These are phyloP conservation scores for Drosophila lowei DNA, from an alignment of 1,140 invertebrate species.

Conservation along the genomic window DNA sequence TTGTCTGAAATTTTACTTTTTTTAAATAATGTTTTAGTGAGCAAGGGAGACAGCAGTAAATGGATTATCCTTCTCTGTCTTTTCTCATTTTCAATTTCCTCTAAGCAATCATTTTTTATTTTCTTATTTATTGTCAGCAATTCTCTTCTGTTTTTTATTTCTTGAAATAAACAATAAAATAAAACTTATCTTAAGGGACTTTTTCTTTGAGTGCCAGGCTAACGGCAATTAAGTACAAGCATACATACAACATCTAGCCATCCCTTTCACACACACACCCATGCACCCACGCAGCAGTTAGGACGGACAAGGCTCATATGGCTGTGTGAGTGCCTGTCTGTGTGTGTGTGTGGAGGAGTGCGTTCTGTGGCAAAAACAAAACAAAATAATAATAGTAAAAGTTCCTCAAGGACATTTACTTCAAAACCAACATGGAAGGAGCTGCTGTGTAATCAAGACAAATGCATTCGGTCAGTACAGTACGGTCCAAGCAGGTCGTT, in stretches of 20 bases:
- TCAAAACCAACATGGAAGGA: too few relatives aligned
- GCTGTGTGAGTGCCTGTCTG: conserved; percentile 27
- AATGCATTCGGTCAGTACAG: too few relatives aligned
- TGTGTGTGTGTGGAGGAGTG: conserved; percentile 2
- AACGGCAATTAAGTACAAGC: conserved; percentile 49
- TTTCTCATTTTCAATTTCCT: conserved; percentile 13
- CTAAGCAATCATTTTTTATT: conserved; percentile 9
- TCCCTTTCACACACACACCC: conserved; percentile 5
- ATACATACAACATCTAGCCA: conserved; percentile 16
- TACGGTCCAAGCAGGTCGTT: too few relatives aligned
- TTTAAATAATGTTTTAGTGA: conserved; percentile 19
- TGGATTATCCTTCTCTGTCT: not conserved
- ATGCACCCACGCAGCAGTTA: conserved; percentile 25
- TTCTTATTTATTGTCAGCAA: conserved; percentile 70
- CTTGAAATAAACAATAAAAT: conserved; percentile 15
- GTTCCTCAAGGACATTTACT: too few relatives aligned
- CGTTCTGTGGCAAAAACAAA: conserved; percentile 13
- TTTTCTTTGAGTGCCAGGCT: conserved; percentile 31
- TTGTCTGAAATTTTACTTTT: conserved; percentile 5
- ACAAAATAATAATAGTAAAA: not conserved
- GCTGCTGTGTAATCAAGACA: too few relatives aligned
- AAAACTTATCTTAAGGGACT: conserved; percentile 4
- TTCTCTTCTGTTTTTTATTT: conserved; percentile 51
- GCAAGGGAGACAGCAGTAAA: conserved; percentile 21
- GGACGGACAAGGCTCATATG: conserved; percentile 52